Conservation (phyloP, 92 coral and sea anemone species). For the Chrysogorgia sp. region DNA sequence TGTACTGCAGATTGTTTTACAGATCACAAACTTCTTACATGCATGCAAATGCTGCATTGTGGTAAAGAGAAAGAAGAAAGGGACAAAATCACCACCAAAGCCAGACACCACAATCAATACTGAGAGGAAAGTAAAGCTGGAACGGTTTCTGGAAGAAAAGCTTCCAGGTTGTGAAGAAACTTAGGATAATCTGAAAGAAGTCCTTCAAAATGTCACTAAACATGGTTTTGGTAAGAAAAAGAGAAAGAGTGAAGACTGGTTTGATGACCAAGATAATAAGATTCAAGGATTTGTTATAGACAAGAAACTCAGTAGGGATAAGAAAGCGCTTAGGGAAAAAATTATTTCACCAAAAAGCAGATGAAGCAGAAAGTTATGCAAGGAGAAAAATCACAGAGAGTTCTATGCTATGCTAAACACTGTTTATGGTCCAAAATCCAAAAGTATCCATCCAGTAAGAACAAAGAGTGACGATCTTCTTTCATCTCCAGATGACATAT, state of each 20-base stretch:
- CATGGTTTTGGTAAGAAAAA: conserved; percentile 46
- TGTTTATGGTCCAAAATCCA: conserved; percentile 25
- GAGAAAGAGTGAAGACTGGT: conserved; percentile 54
- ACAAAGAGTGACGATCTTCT: conserved; percentile 46
- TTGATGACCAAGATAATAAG: conserved; percentile 55
- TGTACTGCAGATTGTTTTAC: no score
- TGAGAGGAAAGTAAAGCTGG: conserved; percentile 40
- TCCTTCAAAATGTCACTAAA: conserved; percentile 54
- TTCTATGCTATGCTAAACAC: conserved; percentile 36
- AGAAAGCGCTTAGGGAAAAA: conserved; percentile 44
- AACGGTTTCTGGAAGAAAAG: conserved; percentile 43
- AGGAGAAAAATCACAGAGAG: conserved; percentile 46
- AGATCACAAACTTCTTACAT: no score
- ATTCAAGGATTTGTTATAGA: conserved; percentile 43
- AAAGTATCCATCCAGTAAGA: conserved; percentile 16
- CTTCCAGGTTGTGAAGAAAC: conserved; percentile 16
- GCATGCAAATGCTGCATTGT: no score
- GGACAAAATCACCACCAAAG: conserved; percentile 15
- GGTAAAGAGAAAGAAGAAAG: conserved; percentile 16
- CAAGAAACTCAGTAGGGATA: conserved; percentile 29
- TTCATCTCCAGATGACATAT: conserved; percentile 44
- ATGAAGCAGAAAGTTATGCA: conserved; percentile 18
- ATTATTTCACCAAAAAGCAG: conserved; percentile 35
- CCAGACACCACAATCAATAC: conserved; percentile 29
- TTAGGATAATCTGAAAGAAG: conserved; percentile 28